phyloP scores from a whole-genome alignment of 2,888 invertebrate species.

The Lottia scabra region DNA sequence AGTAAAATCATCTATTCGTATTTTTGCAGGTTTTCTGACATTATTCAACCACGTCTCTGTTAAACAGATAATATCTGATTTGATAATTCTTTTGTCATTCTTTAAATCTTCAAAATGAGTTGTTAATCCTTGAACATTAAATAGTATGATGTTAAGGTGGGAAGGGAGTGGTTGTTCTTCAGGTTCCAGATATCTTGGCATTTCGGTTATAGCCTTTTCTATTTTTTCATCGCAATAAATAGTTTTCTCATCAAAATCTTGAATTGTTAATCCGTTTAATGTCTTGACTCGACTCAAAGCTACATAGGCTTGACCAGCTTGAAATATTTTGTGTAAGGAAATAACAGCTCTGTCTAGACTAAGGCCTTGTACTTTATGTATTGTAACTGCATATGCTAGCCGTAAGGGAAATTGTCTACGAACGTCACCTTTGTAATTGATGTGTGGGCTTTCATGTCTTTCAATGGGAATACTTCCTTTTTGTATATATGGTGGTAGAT shows the following conservation, averaged over 20 bases:
- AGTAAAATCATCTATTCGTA: conserved; percentile 12
- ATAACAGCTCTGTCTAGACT: conserved; percentile 19
- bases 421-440: conserved; percentile 5
- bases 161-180: neutral
- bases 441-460: conserved; percentile 6
- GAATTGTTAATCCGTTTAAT: conserved; percentile 16
- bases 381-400: conserved; percentile 24
- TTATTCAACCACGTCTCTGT: conserved; percentile 24
- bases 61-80: conserved; percentile 19
- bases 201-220: neutral
- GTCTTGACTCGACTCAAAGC: conserved; percentile 26
- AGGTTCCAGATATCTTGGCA: conserved; percentile 9
- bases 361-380: conserved; percentile 28
- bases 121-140: conserved; percentile 21
- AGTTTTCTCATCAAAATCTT: conserved; percentile 14
- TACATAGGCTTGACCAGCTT: conserved; percentile 28
- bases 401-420: conserved; percentile 20
- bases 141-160: conserved; percentile 8
- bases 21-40: neutral
- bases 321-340: conserved; percentile 20
- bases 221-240: conserved; percentile 21
- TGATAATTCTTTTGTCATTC: neutral
- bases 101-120: conserved; percentile 18
- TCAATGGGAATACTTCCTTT: conserved; percentile 10
- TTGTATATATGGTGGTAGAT: neutral